phyloP scores from a whole-genome alignment of 2,888 invertebrate genomes.

The Drosophila atroscutellata region DNA sequence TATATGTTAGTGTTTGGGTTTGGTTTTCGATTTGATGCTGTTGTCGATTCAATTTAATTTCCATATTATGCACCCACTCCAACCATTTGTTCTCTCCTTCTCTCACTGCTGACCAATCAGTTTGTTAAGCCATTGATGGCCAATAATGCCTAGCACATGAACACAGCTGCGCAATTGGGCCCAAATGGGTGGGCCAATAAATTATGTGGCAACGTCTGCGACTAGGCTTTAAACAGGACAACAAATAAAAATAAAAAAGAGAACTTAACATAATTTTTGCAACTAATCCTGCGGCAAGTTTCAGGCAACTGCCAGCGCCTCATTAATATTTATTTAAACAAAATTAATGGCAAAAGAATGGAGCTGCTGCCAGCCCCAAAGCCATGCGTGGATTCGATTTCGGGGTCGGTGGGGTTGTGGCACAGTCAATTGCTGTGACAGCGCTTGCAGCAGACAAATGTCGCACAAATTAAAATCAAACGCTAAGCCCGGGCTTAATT shows the following conservation, averaged over 20 bases:
- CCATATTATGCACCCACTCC: slow-evolving; percentile 15
- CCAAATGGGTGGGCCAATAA: slow-evolving; percentile 57
- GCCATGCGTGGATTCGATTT: background rate
- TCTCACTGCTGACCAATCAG: slow-evolving; percentile 50
- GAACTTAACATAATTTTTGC: slow-evolving; percentile 75
- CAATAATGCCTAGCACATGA: slow-evolving; percentile 51
- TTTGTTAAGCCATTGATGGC: slow-evolving; percentile 69
- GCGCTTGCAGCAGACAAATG: slow-evolving; percentile 64
- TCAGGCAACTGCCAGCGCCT: slow-evolving; percentile 33
- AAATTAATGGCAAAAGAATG: slow-evolving; percentile 76
- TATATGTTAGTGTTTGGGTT: background rate
- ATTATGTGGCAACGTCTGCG: slow-evolving; percentile 62
- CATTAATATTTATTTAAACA: slow-evolving; percentile 79
- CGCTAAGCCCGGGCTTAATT: slow-evolving; percentile 84
- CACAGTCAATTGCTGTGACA: slow-evolving; percentile 55
- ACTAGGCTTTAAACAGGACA: slow-evolving; percentile 50
- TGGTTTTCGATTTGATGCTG: slow-evolving; percentile 29
- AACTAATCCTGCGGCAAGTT: slow-evolving; percentile 70
- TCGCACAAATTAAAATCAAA: slow-evolving; percentile 84
- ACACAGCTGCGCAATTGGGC: slow-evolving; percentile 62
- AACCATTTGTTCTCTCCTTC: background rate
- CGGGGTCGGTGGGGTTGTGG: slow-evolving; percentile 10
- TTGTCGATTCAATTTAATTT: slow-evolving; percentile 40
- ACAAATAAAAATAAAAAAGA: slow-evolving; percentile 2
- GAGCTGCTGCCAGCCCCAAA: slow-evolving; percentile 8